Conservation (phyloP, 2,797 vertebrate species). For the Semaprochilodus insignis region DNA sequence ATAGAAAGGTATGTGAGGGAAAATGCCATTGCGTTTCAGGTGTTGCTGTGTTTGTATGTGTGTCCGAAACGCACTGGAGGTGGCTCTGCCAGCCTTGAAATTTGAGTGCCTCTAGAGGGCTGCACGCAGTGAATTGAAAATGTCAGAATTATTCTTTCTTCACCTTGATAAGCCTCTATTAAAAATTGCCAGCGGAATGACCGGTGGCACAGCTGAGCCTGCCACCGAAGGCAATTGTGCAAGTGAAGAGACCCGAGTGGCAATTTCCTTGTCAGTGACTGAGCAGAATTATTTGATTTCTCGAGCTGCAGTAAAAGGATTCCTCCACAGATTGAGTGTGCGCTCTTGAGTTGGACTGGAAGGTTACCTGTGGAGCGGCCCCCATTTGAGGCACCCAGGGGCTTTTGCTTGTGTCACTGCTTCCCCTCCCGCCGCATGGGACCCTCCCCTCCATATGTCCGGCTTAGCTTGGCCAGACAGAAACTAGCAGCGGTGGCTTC, state of each 20-base stretch:
- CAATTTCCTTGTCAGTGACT: constrained; percentile 69
- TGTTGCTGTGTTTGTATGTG: neutral
- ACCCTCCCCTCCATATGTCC: constrained; percentile 16
- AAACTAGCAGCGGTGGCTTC: constrained; percentile 46
- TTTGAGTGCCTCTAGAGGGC: constrained; percentile 59
- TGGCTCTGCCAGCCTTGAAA: constrained; percentile 65
- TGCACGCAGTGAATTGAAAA: constrained; percentile 60
- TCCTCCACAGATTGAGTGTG: constrained; percentile 70
- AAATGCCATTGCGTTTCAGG: neutral
- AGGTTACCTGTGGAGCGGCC: constrained; percentile 65
- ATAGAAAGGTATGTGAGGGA: neutral
- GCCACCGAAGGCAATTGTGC: constrained; percentile 55
- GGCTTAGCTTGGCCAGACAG: constrained; percentile 11
- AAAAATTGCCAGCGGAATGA: constrained; percentile 54
- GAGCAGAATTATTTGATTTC: constrained; percentile 71
- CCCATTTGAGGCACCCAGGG: constrained; percentile 62
- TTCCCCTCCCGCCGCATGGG: neutral
- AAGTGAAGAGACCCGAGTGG: constrained; percentile 46
- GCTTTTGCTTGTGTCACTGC: neutral
- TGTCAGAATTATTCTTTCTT: constrained; percentile 49
- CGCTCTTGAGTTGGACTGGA: constrained; percentile 70
- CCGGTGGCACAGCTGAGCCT: constrained; percentile 40
- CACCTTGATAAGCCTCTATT: constrained; percentile 62
- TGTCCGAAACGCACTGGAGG: constrained; percentile 10
- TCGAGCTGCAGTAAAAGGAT: constrained; percentile 68